Conservation (phyloP, 2,888 invertebrate species). For the Drosophila basisetae region DNA sequence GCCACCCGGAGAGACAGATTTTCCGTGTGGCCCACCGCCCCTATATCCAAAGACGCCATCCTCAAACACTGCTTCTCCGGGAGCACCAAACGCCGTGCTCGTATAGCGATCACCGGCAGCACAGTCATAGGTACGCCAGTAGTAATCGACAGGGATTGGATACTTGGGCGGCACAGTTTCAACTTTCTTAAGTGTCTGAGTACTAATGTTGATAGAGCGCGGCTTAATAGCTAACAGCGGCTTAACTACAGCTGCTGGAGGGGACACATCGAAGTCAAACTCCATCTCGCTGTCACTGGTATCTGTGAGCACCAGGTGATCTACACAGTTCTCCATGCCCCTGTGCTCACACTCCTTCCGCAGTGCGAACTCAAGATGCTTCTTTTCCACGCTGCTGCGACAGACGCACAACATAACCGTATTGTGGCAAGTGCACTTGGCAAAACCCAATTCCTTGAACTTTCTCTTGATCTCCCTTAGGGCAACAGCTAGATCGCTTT, state of each 20-base stretch:
- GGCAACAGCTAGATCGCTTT: conserved; percentile 86
- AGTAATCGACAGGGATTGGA: conserved; percentile 61
- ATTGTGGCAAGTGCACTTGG: conserved; percentile 87
- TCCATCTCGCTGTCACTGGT: conserved; percentile 87
- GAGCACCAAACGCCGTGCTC: conserved; percentile 52
- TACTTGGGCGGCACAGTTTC: conserved; percentile 68
- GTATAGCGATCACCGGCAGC: conserved; percentile 67
- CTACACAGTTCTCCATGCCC: conserved; percentile 65
- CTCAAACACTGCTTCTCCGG: conserved; percentile 51
- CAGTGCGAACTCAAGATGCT: conserved; percentile 86
- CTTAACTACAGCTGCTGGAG: conserved; percentile 88
- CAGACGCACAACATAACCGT: conserved; percentile 84
- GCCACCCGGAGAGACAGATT: neutral
- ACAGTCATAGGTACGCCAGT: conserved; percentile 74
- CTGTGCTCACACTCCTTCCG: conserved; percentile 84
- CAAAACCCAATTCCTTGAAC: conserved; percentile 86
- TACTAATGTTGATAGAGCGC: conserved; percentile 87
- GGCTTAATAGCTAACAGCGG: conserved; percentile 85
- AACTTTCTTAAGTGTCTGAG: conserved; percentile 87
- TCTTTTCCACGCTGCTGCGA: conserved; percentile 82
- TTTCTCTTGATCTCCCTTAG: conserved; percentile 86
- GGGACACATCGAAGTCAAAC: conserved; percentile 89
- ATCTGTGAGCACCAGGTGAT: conserved; percentile 79
- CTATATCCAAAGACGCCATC: conserved; percentile 59
- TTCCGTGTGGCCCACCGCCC: conserved; percentile 59